Conservation (phyloP, 2,797 vertebrate species). For the Lepidocolaptes lacrymiger region DNA sequence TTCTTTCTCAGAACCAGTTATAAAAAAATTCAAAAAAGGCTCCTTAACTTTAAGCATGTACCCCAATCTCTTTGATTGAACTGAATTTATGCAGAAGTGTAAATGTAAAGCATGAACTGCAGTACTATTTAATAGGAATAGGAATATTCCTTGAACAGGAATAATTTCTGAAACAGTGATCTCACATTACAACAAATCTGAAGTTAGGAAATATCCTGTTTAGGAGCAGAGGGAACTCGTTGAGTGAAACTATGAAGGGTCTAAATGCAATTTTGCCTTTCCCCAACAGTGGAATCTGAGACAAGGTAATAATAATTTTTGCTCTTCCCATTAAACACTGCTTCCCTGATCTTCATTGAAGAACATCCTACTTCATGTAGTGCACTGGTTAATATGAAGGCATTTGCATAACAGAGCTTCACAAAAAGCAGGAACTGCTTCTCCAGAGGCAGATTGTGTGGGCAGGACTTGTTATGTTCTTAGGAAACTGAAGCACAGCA, state of each 20-base stretch:
- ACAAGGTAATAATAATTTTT: background rate
- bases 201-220: background rate
- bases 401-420: background rate
- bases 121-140: background rate
- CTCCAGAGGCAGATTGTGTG: background rate
- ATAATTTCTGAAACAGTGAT: background rate
- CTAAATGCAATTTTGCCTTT: background rate
- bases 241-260: background rate
- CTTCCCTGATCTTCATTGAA: background rate
- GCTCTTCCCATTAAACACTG: background rate
- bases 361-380: fast-evolving
- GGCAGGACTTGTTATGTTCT: background rate
- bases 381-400: background rate
- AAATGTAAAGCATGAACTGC: background rate
- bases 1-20: background rate
- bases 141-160: background rate
- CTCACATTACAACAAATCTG: background rate
- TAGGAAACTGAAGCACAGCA: background rate
- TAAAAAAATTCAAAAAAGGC: background rate
- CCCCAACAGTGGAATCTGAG: background rate
- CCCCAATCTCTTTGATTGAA: background rate
- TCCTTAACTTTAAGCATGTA: background rate
- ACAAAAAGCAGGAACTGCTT: background rate
- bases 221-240: background rate
- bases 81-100: background rate